These are phyloP conservation scores for Rotaria macrura DNA, from an alignment of 2,888 invertebrate genomes.

Conservation along the genomic window DNA sequence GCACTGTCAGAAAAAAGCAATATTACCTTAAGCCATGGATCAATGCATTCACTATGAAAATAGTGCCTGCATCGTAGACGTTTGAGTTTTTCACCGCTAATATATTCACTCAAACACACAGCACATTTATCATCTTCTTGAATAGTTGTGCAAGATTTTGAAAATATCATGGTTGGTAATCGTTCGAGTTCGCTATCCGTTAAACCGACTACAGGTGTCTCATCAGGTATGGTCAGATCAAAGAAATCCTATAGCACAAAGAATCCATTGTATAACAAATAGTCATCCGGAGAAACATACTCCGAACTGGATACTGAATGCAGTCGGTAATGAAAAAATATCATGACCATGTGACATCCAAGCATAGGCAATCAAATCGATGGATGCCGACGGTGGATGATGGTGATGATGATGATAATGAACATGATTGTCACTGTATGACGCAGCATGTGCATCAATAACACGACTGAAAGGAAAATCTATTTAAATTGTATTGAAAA, in stretches of 20 bases:
- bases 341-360: not conserved
- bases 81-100: not conserved
- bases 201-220: not conserved
- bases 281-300: not conserved
- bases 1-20: not conserved
- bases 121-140: not conserved
- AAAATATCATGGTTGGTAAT: not conserved
- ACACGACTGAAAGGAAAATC: not conserved
- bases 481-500: not conserved
- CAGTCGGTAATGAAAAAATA: not conserved
- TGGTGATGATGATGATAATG: not conserved
- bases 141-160: not conserved
- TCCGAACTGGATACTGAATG: not conserved
- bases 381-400: not conserved
- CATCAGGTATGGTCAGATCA: not conserved
- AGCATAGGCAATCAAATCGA: not conserved
- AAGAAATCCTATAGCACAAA: not conserved
- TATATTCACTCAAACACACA: not conserved
- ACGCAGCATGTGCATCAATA: not conserved
- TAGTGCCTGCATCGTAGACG: not conserved
- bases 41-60: not conserved
- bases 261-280: not conserved
- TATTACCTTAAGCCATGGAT: not conserved
- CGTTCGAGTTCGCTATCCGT: not conserved
- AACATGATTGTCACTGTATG: not conserved